These are phyloP conservation scores for Acanthiza pusilla DNA, from an alignment of 2,797 vertebrate genomes.

Conservation along the genomic window DNA sequence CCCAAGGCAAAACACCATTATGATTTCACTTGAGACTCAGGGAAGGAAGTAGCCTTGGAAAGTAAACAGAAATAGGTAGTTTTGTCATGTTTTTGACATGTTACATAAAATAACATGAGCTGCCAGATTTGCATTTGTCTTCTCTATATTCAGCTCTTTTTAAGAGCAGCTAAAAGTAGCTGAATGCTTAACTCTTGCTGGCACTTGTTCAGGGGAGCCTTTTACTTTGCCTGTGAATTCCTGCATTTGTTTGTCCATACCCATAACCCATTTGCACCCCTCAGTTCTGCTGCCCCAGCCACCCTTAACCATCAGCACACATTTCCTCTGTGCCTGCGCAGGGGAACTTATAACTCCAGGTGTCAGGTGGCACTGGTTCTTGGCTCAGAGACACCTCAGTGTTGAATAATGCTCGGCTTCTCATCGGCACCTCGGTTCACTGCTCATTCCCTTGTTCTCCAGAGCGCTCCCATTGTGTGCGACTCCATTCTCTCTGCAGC, in stretches of 20 bases:
- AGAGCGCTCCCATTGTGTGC: fast-evolving
- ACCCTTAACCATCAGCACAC: neutral
- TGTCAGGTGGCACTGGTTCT: neutral
- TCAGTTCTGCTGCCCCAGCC: fast-evolving
- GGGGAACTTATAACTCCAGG: neutral
- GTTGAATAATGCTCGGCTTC: neutral
- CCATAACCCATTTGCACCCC: fast-evolving
- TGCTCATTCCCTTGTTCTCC: neutral
- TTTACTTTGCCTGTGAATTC: neutral
- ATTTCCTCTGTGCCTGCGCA: neutral
- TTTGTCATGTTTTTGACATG: neutral
- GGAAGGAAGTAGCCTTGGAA: neutral
- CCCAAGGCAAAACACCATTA: neutral
- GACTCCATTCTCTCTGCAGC: neutral
- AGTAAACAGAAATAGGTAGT: neutral
- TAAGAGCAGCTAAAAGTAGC: neutral
- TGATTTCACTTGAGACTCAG: neutral
- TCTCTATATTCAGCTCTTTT: neutral
- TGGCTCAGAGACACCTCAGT: neutral
- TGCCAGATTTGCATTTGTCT: neutral
- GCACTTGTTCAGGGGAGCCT: neutral
- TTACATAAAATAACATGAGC: neutral
- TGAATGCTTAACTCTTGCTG: neutral
- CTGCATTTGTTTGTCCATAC: neutral
- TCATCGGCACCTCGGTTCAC: neutral